Evolutionary conservation across 2,113 vertebrate genomes (phyloP).

Genomic region (Triplophysa siluroides): DNA sequence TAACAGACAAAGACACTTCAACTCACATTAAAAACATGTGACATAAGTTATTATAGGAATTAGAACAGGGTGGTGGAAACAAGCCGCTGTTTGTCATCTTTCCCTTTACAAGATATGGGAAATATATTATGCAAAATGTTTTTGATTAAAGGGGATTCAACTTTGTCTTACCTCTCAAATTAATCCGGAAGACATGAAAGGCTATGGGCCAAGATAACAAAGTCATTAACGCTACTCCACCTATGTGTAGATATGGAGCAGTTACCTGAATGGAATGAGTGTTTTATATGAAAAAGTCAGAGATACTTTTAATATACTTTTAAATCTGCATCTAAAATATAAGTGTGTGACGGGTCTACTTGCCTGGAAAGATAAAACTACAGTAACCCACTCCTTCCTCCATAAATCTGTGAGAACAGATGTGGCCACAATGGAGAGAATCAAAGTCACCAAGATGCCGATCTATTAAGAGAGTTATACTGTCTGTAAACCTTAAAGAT

Average conservation of each 20-base stretch:
- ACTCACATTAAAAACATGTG: not conserved
- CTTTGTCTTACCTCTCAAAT: conserved; percentile 29
- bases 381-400: conserved; percentile 79
- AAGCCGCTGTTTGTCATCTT: not conserved
- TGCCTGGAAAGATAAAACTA: conserved; percentile 84
- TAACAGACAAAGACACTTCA: conserved; percentile 33
- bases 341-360: not conserved
- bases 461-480: conserved; percentile 65
- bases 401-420: conserved; percentile 77
- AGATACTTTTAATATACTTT: not conserved
- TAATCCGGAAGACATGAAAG: conserved; percentile 79
- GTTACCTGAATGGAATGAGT: conserved; percentile 67
- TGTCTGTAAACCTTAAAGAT: not conserved
- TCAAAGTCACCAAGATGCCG: conserved; percentile 75
- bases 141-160: not conserved
- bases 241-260: conserved; percentile 82
- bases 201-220: conserved; percentile 82
- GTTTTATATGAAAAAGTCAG: not conserved
- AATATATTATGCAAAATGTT: not conserved
- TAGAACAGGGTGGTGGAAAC: not conserved
- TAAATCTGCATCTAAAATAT: not conserved
- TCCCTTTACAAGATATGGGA: not conserved
- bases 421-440: conserved; percentile 72
- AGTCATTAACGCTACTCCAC: conserved; percentile 77
- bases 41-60: not conserved